These are phyloP conservation scores for Rhinichthys klamathensis DNA, from an alignment of 2,113 vertebrate species.

Conservation along the genomic window DNA sequence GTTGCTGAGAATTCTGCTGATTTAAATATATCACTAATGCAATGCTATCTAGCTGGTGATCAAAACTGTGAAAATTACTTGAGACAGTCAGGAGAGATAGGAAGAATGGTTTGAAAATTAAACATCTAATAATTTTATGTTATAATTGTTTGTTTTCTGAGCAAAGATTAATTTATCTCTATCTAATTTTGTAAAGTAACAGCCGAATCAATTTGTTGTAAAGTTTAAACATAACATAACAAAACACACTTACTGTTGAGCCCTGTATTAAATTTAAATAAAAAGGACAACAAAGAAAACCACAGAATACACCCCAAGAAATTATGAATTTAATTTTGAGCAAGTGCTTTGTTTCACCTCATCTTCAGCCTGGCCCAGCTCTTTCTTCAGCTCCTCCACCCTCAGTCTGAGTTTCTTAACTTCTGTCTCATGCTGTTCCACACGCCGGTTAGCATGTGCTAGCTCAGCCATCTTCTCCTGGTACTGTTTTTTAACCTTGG, in stretches of 20 bases:
- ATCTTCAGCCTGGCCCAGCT: conserved; percentile 94
- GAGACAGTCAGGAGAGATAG: background rate
- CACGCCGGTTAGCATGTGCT: conserved; percentile 85
- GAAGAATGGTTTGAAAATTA: background rate
- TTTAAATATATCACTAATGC: background rate
- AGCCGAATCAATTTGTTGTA: background rate
- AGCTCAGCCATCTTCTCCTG: conserved; percentile 93
- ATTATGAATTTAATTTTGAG: background rate
- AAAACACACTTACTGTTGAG: background rate
- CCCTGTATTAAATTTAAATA: background rate
- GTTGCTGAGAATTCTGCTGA: background rate
- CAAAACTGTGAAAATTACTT: background rate
- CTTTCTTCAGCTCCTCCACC: conserved; percentile 97
- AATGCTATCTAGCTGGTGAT: background rate
- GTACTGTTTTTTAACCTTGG: conserved; percentile 94
- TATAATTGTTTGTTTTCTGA: background rate
- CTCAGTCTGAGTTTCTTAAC: conserved; percentile 93
- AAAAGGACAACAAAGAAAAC: background rate
- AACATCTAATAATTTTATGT: background rate
- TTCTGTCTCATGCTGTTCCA: conserved; percentile 91
- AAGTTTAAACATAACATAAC: background rate
- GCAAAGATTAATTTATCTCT: background rate
- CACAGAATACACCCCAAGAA: background rate
- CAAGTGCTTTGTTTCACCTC: conserved; percentile 75
- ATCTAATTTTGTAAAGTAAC: background rate